Conservation (phyloP, 2,113 vertebrate genomes). For the Chelonoidis abingdonii region DNA sequence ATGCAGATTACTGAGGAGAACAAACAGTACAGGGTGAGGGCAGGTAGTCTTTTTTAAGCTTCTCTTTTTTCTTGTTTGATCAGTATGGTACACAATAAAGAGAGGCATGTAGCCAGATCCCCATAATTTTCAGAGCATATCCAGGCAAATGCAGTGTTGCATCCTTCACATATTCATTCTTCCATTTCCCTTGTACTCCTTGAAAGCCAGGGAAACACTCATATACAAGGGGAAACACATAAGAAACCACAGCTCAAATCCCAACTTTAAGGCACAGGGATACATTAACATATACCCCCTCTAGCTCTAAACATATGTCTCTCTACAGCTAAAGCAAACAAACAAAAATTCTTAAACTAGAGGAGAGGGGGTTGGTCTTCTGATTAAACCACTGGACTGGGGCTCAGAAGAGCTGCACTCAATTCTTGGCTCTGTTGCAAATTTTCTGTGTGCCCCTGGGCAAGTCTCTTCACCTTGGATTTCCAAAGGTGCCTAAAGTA, state of each 20-base stretch:
- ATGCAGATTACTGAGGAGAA: background rate
- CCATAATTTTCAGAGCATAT: background rate
- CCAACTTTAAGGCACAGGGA: background rate
- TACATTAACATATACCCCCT: background rate
- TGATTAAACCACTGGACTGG: background rate
- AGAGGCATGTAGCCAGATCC: background rate
- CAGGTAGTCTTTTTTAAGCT: background rate
- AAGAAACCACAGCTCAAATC: background rate
- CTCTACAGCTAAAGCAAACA: background rate
- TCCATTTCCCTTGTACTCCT: background rate
- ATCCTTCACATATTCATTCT: background rate
- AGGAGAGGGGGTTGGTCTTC: background rate
- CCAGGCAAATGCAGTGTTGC: background rate
- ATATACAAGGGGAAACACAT: background rate
- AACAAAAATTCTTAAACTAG: background rate
- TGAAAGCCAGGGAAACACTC: background rate
- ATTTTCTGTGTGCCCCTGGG: background rate
- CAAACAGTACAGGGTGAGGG: fast-evolving
- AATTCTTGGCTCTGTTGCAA: background rate
- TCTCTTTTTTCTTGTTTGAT: background rate
- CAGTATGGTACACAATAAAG: background rate
- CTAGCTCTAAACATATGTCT: background rate
- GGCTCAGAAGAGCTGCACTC: background rate
- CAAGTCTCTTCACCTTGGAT: background rate
- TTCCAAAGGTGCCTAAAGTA: background rate